These are phyloP conservation scores for Pemphredon lugubris DNA, from an alignment of 2,888 invertebrate genomes.

Conservation along the genomic window DNA sequence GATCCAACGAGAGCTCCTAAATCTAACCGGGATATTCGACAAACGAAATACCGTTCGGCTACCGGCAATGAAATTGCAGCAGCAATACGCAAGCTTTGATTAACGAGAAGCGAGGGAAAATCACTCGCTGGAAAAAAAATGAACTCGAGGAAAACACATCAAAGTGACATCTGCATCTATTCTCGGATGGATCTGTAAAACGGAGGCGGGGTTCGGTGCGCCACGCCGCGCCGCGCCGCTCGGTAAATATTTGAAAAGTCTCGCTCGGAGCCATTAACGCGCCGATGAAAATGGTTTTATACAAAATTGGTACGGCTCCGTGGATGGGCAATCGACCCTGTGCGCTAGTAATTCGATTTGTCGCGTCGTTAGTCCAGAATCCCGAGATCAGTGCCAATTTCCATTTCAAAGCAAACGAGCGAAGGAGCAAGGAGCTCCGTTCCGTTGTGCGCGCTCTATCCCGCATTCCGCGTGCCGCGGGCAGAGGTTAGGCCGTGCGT, in stretches of 20 bases:
- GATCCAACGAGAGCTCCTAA: conserved; percentile 22
- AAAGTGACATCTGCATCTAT: conserved; percentile 2
- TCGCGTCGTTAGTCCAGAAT: conserved; percentile 63
- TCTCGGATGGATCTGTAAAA: conserved; percentile 3
- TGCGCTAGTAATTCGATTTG: conserved; percentile 61
- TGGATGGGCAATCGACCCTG: conserved; percentile 54
- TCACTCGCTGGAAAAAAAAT: too few relatives aligned
- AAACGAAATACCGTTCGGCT: conserved; percentile 11
- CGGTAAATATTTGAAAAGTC: conserved; percentile 30
- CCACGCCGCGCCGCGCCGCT: background rate
- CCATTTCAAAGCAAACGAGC: conserved; percentile 64
- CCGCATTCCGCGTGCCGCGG: conserved; percentile 5
- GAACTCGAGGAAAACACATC: background rate
- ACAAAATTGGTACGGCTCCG: too few relatives aligned
- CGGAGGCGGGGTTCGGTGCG: too few relatives aligned
- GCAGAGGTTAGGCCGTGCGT: background rate
- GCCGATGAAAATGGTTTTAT: background rate
- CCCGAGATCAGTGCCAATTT: conserved; percentile 63
- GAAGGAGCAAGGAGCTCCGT: conserved; percentile 32
- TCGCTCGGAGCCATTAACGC: conserved; percentile 11
- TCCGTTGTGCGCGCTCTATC: background rate
- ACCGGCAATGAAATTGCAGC: conserved; percentile 28
- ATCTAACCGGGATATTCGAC: conserved; percentile 10
- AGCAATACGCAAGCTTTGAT: conserved; percentile 47
- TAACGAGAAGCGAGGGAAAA: too few relatives aligned